These are phyloP conservation scores for Brachylomia viminalis DNA, from an alignment of 2,888 invertebrate species.

Conservation along the genomic window DNA sequence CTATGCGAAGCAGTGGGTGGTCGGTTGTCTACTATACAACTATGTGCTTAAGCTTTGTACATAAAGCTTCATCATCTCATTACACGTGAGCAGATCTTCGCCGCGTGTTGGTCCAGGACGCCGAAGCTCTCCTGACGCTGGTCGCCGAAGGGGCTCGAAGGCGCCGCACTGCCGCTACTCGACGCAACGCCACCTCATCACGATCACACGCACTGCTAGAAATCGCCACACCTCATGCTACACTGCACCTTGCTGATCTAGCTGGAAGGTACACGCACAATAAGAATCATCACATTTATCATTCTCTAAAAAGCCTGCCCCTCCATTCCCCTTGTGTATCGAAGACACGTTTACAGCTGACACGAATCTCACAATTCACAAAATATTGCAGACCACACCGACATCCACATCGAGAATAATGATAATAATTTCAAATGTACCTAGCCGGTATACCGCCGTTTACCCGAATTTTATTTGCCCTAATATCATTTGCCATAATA, in stretches of 20 bases:
- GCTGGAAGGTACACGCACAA: slow-evolving; percentile 82
- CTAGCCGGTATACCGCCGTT: too few relatives aligned
- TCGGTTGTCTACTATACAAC: background rate
- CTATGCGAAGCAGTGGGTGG: background rate
- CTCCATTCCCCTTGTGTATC: background rate
- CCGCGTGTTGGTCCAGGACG: slow-evolving; percentile 90
- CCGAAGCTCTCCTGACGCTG: slow-evolving; percentile 90
- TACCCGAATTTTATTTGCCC: too few relatives aligned
- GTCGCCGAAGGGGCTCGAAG: slow-evolving; percentile 91
- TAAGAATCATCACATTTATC: background rate
- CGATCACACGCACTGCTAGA: slow-evolving; percentile 94
- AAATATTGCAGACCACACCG: background rate
- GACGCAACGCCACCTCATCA: slow-evolving; percentile 93
- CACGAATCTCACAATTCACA: background rate
- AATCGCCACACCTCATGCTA: slow-evolving; percentile 91
- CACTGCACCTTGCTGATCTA: slow-evolving; percentile 90
- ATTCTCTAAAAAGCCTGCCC: background rate
- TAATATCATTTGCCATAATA: too few relatives aligned
- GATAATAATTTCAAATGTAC: background rate
- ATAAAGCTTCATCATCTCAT: background rate
- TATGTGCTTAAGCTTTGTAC: background rate
- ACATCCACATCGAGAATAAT: background rate
- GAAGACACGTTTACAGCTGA: background rate
- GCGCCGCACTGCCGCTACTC: slow-evolving; percentile 93
- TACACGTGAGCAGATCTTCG: slow-evolving; percentile 90